phyloP scores from a whole-genome alignment of 2,888 invertebrate genomes.

The Taenaris catops region DNA sequence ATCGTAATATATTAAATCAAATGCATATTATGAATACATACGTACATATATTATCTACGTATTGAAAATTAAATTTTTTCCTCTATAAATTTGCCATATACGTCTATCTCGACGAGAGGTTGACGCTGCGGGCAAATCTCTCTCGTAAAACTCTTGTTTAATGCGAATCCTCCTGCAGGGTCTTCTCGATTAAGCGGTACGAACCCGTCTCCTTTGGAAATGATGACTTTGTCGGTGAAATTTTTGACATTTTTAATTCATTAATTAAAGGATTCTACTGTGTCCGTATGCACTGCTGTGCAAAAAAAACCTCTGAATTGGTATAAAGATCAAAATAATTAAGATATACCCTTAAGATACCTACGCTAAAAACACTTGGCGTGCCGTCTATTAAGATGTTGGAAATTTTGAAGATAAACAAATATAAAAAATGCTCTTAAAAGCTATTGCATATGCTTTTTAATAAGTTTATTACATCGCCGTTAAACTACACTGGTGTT shows the following conservation, averaged over 20 bases:
- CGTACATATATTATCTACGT: too few relatives aligned
- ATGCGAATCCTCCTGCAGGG: constrained; percentile 50
- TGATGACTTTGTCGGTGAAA: constrained; percentile 29
- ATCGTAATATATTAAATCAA: too few relatives aligned
- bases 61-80: constrained; percentile 15
- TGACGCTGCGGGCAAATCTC: constrained; percentile 53
- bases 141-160: constrained; percentile 71
- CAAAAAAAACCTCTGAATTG: background rate
- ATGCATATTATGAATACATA: too few relatives aligned
- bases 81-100: constrained; percentile 13
- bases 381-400: background rate
- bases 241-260: constrained; percentile 19
- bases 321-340: too few relatives aligned
- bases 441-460: too few relatives aligned
- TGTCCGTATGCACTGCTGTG: too few relatives aligned
- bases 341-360: constrained; percentile 3
- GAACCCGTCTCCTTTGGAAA: constrained; percentile 48
- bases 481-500: too few relatives aligned
- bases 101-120: constrained; percentile 17
- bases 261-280: constrained; percentile 15
- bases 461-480: too few relatives aligned
- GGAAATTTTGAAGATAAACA: constrained; percentile 26
- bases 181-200: constrained; percentile 68
- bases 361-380: background rate
- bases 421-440: too few relatives aligned